Evolutionary conservation across 2,797 vertebrate genomes (phyloP), one percentile per base, ranked within the genome.

Genomic region (Cuculus canorus): DNA sequence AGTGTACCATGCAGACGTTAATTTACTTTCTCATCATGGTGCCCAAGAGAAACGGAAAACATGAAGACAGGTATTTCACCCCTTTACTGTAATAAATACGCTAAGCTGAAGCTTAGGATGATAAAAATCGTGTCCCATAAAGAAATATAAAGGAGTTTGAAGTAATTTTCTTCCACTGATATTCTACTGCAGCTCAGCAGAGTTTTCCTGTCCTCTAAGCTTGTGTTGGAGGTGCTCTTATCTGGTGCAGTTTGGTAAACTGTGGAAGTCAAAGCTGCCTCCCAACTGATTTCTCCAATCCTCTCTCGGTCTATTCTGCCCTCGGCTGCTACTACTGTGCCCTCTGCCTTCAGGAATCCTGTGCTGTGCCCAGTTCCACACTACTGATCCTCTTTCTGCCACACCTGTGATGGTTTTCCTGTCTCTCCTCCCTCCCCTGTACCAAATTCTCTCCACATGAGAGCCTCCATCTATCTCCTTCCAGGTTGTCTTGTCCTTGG

Each of bases 301-400:
- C 4, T 75, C 32, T 72, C 22, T 18, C 30, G 17, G 22, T 9
- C 11, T 14, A 27, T 35, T 39, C 53, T 83, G 50, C 17, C 65
- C 39, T 37, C 2, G 5, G 9, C 8, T 69, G 9, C 8, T 69
- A 7, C 3, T 23, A 0, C 1, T 24, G 32, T 66, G 37, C 33
- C 24, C 8, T 39, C 21, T 75, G 13, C 35, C 47, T 17, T 14
- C 37, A 53, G 28, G 53, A 11, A 39, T 11, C 6, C 10, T 10
- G 19, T 25, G 41, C 24, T 0, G 0, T 28, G 23, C 54, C 11
- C 13, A 16, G 7, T 11, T 59, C 17, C n/a, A 27, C 39, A 64
- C 2, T 13, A 4, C 43, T 45, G 14, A 43, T 45, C 43, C 39
- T 32, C 11, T 66, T 43, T 69, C 48, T 48, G 30, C 11, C 50